Percentiles rank a stretch among this genome's conserved stretches.
phyloP scores from a whole-genome alignment of 1,140 invertebrate species.

The Atta texana region DNA sequence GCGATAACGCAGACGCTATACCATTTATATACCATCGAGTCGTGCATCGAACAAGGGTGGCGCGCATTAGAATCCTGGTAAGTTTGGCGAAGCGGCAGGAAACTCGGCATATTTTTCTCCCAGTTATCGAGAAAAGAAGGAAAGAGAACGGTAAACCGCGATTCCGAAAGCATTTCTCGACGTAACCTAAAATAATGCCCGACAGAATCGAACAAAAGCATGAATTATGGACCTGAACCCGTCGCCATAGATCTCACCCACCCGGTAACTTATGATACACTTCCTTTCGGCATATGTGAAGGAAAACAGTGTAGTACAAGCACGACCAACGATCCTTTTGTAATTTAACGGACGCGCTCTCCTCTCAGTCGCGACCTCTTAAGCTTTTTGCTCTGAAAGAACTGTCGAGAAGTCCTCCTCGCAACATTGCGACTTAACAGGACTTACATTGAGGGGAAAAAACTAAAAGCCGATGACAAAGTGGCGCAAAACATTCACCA shows the following conservation, averaged over 20 bases:
- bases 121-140: constrained; percentile 65
- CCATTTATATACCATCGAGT: constrained; percentile 40
- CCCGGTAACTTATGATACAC: constrained; percentile 84
- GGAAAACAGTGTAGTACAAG: constrained; percentile 69
- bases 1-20: constrained; percentile 53
- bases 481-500: constrained; percentile 41
- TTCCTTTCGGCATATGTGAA: constrained; percentile 77
- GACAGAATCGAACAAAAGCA: constrained; percentile 86
- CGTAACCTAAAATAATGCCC: constrained; percentile 86
- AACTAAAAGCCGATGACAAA: constrained; percentile 60
- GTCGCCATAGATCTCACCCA: constrained; percentile 80
- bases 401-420: constrained; percentile 26
- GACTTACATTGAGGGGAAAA: constrained; percentile 1
- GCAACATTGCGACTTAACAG: constrained; percentile 44
- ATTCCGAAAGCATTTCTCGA: constrained; percentile 83
- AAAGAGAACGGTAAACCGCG: constrained; percentile 79
- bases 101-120: constrained; percentile 83
- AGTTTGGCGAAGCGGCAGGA: constrained; percentile 77
- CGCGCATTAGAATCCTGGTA: constrained; percentile 69
- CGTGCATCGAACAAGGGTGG: constrained; percentile 61
- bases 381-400: constrained; percentile 41
- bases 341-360: constrained; percentile 71
- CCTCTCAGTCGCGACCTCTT: constrained; percentile 48
- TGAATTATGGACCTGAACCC: constrained; percentile 84
- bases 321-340: constrained; percentile 60